Evolutionary conservation across 1,140 invertebrate genomes (phyloP).

Genomic region (Micrasema minimum): DNA sequence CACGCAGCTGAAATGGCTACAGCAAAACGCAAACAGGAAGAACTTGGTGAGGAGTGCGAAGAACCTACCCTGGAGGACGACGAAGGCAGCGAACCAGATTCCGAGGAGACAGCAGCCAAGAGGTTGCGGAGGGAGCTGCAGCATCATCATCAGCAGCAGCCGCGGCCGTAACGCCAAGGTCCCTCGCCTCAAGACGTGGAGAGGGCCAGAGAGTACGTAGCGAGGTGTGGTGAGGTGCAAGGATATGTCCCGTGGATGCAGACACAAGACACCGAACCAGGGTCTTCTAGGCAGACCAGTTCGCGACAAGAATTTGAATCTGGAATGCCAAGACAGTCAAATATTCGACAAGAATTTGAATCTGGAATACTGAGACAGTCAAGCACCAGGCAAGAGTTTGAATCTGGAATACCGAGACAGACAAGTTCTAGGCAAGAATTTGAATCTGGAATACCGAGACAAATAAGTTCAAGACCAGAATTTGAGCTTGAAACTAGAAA

Average conservation of each 20-base stretch:
- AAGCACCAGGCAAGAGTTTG: constrained; percentile 3
- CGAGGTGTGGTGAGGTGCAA: constrained; percentile 29
- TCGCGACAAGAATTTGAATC: constrained; percentile 19
- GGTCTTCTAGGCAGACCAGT: constrained; percentile 1
- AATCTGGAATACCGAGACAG: background rate
- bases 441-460: background rate
- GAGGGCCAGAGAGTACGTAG: constrained; percentile 33
- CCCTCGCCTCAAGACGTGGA: constrained; percentile 48
- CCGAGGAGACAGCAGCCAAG: constrained; percentile 59
- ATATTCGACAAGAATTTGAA: constrained; percentile 11
- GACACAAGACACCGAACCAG: constrained; percentile 10
- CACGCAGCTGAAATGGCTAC: constrained; percentile 99
- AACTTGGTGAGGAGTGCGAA: constrained; percentile 79
- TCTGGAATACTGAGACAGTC: background rate
- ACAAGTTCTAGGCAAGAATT: constrained; percentile 1
- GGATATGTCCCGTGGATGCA: constrained; percentile 33
- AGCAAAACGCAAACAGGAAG: constrained; percentile 95
- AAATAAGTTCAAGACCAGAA: background rate
- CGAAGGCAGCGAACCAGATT: constrained; percentile 62
- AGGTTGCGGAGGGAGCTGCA: constrained; percentile 60
- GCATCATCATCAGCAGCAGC: constrained; percentile 56
- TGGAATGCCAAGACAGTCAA: background rate
- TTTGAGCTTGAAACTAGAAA: background rate
- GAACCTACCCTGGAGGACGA: constrained; percentile 64
- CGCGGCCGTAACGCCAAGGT: constrained; percentile 52